A percentile compares a stretch with the other conserved stretches of the same genome.
Conservation (phyloP, 2,888 invertebrate genomes). For the Kryphioiulus occultus region DNA sequence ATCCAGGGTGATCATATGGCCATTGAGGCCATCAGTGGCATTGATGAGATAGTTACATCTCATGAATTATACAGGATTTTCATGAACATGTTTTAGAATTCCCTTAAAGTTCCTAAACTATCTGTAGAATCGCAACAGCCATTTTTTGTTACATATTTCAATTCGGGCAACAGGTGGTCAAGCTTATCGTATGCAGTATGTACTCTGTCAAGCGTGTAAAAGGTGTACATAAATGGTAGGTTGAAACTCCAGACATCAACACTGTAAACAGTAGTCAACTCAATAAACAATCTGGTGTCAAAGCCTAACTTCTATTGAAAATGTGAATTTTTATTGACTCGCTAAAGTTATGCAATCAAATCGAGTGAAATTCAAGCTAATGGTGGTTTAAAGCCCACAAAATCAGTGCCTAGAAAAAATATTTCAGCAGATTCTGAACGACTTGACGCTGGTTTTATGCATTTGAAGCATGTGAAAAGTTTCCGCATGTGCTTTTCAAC, state of each 20-base stretch:
- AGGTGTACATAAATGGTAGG: background rate
- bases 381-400: background rate
- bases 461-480: constrained; percentile 56
- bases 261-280: background rate
- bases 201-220: background rate
- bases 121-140: background rate
- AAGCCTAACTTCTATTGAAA: background rate
- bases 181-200: background rate
- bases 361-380: background rate
- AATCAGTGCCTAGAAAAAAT: constrained; percentile 57
- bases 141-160: background rate
- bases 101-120: background rate
- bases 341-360: background rate
- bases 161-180: background rate
- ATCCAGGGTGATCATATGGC: too few relatives aligned
- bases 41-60: background rate
- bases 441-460: constrained; percentile 59
- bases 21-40: background rate
- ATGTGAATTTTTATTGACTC: background rate
- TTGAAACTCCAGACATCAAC: background rate
- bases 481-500: constrained; percentile 55
- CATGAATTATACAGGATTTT: background rate
- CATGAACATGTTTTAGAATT: background rate
- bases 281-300: background rate
- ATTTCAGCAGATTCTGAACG: constrained; percentile 59